Conservation (phyloP, 2,113 vertebrate genomes). For the Protomyctophum bolini region DNA sequence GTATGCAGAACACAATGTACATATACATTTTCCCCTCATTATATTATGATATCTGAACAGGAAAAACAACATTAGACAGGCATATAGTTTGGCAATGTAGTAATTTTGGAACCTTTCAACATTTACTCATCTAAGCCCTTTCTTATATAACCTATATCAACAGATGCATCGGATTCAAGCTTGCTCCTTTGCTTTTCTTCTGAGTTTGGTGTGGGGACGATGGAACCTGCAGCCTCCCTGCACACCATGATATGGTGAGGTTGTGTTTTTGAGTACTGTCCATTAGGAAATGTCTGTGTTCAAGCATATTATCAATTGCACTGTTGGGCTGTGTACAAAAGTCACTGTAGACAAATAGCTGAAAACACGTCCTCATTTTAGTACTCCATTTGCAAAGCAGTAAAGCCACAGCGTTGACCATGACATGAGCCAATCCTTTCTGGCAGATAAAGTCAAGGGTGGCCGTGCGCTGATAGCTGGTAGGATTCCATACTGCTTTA, state of each 20-base stretch:
- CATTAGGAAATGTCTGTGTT: constrained; percentile 53
- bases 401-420: constrained; percentile 26
- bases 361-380: constrained; percentile 34
- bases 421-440: constrained; percentile 21
- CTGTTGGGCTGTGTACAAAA: constrained; percentile 64
- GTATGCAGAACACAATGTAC: constrained; percentile 16
- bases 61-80: constrained; percentile 14
- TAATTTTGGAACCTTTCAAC: constrained; percentile 18
- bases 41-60: background rate
- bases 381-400: constrained; percentile 23
- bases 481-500: constrained; percentile 17
- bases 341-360: constrained; percentile 70
- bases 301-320: constrained; percentile 68
- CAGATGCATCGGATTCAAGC: constrained; percentile 10
- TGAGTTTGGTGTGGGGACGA: constrained; percentile 14
- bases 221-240: constrained; percentile 19
- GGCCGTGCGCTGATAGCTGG: constrained; percentile 28
- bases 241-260: constrained; percentile 23
- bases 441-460: constrained; percentile 32
- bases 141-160: background rate
- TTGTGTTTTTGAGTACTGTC: constrained; percentile 46
- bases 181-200: constrained; percentile 25
- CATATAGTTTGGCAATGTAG: constrained; percentile 14
- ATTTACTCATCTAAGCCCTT: background rate
- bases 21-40: constrained; percentile 20